Evolutionary conservation across 2,888 invertebrate genomes (phyloP).

Genomic region (Nasonovia ribisnigri): DNA sequence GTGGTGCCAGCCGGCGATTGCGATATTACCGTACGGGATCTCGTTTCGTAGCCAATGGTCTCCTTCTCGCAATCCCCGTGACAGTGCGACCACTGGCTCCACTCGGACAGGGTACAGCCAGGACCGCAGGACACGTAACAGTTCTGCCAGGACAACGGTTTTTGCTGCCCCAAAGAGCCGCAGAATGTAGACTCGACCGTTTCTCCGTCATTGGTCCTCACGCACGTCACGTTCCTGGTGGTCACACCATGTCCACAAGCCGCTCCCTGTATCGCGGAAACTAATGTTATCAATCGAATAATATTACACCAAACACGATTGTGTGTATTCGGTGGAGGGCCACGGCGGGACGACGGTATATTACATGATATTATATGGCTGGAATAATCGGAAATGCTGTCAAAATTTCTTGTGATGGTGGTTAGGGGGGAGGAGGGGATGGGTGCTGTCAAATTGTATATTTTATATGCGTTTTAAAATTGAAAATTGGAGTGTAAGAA

Average conservation of each 20-base stretch:
- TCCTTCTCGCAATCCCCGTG: conserved; percentile 69
- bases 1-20: conserved; percentile 69
- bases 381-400: neutral
- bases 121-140: conserved; percentile 71
- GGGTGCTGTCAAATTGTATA: neutral
- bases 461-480: no score
- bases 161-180: conserved; percentile 62
- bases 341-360: neutral
- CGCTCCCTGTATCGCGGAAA: conserved; percentile 68
- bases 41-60: conserved; percentile 68
- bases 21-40: conserved; percentile 70
- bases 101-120: conserved; percentile 71
- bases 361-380: neutral
- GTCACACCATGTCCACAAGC: conserved; percentile 70
- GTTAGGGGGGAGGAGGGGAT: no score
- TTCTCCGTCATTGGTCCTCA: conserved; percentile 68
- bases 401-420: neutral
- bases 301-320: neutral
- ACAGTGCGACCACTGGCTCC: conserved; percentile 71
- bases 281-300: neutral
- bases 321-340: neutral
- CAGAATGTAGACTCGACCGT: conserved; percentile 68
- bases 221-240: conserved; percentile 70
- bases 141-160: conserved; percentile 68
- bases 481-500: neutral